Conservation (phyloP, 2,113 vertebrate genomes). For the Anguilla japonica region DNA sequence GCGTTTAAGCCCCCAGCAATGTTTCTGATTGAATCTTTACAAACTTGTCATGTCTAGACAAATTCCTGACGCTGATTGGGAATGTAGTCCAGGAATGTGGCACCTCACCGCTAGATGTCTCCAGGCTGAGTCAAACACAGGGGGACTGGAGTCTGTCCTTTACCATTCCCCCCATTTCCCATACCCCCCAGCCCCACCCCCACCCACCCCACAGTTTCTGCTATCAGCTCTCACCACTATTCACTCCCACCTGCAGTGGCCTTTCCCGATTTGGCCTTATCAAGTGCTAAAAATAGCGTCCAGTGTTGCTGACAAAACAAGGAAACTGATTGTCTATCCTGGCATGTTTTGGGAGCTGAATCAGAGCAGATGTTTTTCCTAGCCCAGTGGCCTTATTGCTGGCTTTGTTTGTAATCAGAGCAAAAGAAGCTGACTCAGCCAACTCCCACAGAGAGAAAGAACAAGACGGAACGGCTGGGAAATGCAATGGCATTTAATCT, state of each 20-base stretch:
- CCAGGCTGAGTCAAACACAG: neutral
- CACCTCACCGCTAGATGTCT: conserved; percentile 31
- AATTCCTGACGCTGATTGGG: conserved; percentile 29
- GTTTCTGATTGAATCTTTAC: conserved; percentile 23
- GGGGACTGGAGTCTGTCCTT: neutral
- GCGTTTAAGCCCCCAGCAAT: neutral
- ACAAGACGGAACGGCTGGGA: conserved; percentile 6
- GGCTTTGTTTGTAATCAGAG: neutral
- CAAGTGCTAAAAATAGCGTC: conserved; percentile 14
- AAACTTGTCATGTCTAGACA: conserved; percentile 44
- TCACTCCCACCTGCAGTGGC: neutral
- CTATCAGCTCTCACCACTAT: neutral
- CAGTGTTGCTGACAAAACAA: conserved; percentile 3
- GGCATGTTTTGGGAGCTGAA: neutral
- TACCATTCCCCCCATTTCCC: neutral
- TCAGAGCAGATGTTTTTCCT: neutral
- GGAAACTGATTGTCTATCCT: conserved; percentile 1
- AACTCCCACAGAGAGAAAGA: conserved; percentile 1
- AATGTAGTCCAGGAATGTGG: conserved; percentile 42
- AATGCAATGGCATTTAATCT: neutral
- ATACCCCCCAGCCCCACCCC: neutral
- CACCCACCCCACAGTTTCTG: neutral
- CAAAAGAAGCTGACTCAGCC: neutral
- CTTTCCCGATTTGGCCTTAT: conserved; percentile 15
- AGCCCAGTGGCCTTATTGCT: neutral